Percentiles rank a stretch among this genome's conserved stretches.
These are phyloP conservation scores for Acleris laterana DNA, from an alignment of 2,888 invertebrate genomes.

Conservation along the genomic window DNA sequence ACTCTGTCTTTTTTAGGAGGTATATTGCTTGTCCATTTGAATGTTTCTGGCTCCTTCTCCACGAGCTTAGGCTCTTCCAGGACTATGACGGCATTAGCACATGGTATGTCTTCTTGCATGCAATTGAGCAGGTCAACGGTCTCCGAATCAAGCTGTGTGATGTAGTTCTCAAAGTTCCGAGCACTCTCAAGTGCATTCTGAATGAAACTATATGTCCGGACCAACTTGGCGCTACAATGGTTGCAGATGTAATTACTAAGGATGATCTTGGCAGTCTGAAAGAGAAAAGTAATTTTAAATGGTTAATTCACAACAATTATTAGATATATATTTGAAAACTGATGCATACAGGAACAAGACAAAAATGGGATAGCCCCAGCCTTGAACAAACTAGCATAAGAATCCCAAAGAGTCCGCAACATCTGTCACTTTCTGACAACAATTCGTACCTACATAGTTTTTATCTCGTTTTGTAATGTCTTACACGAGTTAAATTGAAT, in stretches of 20 bases:
- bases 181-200: conserved; percentile 5
- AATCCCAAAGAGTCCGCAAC: too few relatives aligned
- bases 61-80: conserved; percentile 13
- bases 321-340: too few relatives aligned
- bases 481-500: too few relatives aligned
- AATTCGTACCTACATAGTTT: too few relatives aligned
- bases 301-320: not conserved
- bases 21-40: conserved; percentile 10
- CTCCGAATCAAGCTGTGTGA: conserved; percentile 25
- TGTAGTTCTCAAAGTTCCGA: conserved; percentile 10
- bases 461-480: too few relatives aligned
- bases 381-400: too few relatives aligned
- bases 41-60: conserved; percentile 9
- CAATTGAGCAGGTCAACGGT: conserved; percentile 26
- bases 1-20: conserved; percentile 2
- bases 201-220: conserved; percentile 22
- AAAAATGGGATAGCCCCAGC: too few relatives aligned
- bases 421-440: too few relatives aligned
- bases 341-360: too few relatives aligned
- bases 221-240: conserved; percentile 15
- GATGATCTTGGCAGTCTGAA: conserved; percentile 26
- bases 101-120: conserved; percentile 25
- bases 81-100: conserved; percentile 32
- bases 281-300: not conserved
- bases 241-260: conserved; percentile 26